Evolutionary conservation across 2,888 invertebrate genomes (phyloP).

Genomic region (Dasypolia templi): DNA sequence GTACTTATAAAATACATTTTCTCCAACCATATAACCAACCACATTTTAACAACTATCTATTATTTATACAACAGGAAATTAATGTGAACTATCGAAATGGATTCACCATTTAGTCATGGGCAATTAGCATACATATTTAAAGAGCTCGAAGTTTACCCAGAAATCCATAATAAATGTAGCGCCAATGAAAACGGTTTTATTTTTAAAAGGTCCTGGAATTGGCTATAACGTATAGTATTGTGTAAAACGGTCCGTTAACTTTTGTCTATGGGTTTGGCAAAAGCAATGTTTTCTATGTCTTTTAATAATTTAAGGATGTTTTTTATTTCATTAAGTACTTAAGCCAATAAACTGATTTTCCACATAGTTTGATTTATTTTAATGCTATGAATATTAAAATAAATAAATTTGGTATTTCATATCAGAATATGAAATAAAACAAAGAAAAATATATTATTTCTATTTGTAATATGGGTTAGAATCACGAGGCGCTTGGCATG

Average conservation of each 20-base stretch:
- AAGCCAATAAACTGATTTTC: neutral
- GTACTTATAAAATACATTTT: too few species aligned
- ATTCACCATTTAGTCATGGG: conserved; percentile 24
- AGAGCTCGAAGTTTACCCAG: conserved; percentile 21
- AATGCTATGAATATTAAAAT: too few species aligned
- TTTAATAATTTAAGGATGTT: neutral
- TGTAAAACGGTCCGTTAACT: neutral
- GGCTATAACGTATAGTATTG: too few species aligned
- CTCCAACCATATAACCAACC: too few species aligned
- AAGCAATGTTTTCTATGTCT: neutral
- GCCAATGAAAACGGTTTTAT: neutral
- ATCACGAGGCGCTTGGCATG: neutral
- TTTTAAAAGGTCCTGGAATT: conserved; percentile 16
- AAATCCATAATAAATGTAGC: conserved; percentile 29
- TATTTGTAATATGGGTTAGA: too few species aligned
- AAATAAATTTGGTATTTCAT: too few species aligned
- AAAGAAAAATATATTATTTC: too few species aligned
- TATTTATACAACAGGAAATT: too few species aligned
- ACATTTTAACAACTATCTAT: too few species aligned
- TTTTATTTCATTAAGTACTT: neutral
- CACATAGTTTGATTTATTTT: neutral
- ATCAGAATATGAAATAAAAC: too few species aligned
- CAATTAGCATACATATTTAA: conserved; percentile 44
- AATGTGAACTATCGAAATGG: conserved; percentile 8
- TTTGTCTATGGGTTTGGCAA: neutral